Evolutionary conservation across 1,140 invertebrate genomes (phyloP).

Genomic region (Teleogryllus occipitalis): DNA sequence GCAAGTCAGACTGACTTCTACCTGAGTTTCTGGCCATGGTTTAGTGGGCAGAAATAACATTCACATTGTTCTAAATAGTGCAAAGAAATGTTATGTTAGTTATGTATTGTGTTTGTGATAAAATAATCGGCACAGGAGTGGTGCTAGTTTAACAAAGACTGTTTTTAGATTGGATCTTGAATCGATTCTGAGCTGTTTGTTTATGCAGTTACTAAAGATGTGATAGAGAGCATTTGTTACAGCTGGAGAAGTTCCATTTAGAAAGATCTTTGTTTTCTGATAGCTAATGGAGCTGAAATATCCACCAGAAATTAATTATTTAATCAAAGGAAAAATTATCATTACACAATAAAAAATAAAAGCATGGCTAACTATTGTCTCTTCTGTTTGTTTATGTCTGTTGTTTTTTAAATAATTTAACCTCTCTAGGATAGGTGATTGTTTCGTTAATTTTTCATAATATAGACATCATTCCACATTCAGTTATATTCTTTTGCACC

Average conservation of each 20-base stretch:
- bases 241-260: neutral
- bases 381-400: neutral
- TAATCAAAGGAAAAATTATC: neutral
- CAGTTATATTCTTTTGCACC: neutral
- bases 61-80: no score
- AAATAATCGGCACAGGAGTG: neutral
- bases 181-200: neutral
- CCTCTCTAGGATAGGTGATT: no score
- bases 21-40: no score
- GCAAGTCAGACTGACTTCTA: no score
- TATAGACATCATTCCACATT: neutral
- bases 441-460: neutral
- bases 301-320: neutral
- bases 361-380: neutral
- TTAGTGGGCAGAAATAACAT: no score
- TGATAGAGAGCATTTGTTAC: neutral
- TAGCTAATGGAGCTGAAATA: neutral
- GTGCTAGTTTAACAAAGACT: neutral
- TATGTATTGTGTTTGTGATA: neutral
- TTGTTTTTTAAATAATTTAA: neutral
- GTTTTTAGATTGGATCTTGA: neutral
- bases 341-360: neutral
- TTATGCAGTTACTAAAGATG: neutral
- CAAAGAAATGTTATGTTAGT: neutral
- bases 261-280: neutral